These are phyloP conservation scores for Muscicapa adusta DNA, from an alignment of 2,113 vertebrate species.

Conservation along the genomic window DNA sequence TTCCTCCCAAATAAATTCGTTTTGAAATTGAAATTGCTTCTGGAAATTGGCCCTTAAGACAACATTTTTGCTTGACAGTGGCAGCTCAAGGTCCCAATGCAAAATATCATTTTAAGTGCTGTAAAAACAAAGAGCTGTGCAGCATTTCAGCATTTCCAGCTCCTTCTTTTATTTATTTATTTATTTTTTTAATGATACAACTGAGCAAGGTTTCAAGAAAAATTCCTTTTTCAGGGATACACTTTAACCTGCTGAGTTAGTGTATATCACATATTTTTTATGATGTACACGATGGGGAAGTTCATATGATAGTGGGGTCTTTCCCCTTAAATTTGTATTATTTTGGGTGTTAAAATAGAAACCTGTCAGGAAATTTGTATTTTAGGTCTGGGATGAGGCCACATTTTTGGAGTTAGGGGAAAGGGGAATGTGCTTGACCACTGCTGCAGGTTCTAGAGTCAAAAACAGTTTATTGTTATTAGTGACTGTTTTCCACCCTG, in stretches of 20 bases:
- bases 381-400: background rate
- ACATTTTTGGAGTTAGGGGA: background rate
- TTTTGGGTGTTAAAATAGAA: background rate
- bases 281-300: rapidly evolving
- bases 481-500: background rate
- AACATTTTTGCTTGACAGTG: background rate
- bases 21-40: conserved; percentile 39
- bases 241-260: background rate
- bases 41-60: background rate
- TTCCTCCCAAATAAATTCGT: conserved; percentile 13
- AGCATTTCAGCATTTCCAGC: background rate
- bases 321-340: no score
- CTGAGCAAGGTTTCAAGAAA: background rate
- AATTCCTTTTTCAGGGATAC: background rate
- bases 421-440: rapidly evolving
- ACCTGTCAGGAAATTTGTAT: background rate
- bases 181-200: background rate
- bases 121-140: background rate
- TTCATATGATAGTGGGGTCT: rapidly evolving
- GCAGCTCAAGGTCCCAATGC: background rate
- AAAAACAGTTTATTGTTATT: rapidly evolving
- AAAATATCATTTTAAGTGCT: background rate
- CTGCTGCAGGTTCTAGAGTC: background rate
- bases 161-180: background rate
- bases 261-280: rapidly evolving